These are phyloP conservation scores for Bettongia penicillata DNA, from an alignment of 2,113 vertebrate genomes.

Conservation along the genomic window DNA sequence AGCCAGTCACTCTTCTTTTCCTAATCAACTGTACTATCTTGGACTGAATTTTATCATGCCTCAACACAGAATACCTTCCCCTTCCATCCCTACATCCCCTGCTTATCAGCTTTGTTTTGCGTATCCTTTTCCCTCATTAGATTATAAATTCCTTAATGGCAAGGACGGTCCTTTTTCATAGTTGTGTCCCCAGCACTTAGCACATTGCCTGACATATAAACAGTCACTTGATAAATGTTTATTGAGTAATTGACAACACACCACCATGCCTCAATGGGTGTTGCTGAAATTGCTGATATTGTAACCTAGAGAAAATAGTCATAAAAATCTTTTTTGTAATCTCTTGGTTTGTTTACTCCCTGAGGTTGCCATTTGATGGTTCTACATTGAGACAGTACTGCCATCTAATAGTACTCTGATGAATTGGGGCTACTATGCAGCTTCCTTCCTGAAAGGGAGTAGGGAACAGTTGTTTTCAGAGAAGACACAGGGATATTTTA, in stretches of 20 bases:
- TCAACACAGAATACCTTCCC: background rate
- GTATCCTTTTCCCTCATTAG: background rate
- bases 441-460: background rate
- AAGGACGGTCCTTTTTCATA: background rate
- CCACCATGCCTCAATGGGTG: background rate
- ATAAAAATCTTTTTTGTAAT: background rate
- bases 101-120: background rate
- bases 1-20: background rate
- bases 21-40: background rate
- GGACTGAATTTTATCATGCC: background rate
- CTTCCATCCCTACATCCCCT: rapidly evolving
- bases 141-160: background rate
- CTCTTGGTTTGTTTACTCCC: background rate
- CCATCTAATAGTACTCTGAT: background rate
- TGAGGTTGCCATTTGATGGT: background rate
- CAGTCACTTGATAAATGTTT: background rate
- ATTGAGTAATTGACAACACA: background rate
- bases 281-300: background rate
- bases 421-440: background rate
- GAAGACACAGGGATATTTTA: background rate
- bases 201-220: background rate
- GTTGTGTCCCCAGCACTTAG: background rate
- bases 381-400: background rate
- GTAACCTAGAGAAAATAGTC: background rate
- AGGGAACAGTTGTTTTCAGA: background rate